phyloP scores from a whole-genome alignment of 2,888 invertebrate genomes.

The Drosophila eohydei region DNA sequence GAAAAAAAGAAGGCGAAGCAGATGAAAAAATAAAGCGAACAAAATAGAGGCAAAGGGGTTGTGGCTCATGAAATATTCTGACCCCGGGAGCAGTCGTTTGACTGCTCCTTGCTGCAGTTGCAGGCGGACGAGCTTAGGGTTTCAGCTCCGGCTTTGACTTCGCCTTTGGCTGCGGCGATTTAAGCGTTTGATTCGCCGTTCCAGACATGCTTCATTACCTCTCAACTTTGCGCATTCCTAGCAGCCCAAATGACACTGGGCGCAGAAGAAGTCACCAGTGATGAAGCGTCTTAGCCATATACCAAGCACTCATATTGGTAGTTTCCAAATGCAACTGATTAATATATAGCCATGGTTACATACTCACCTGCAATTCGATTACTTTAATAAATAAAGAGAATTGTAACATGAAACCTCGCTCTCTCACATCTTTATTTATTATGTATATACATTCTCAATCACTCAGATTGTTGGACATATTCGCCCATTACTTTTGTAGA shows the following conservation, averaged over 20 bases:
- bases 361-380: too few relatives aligned
- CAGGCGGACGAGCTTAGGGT: conserved; percentile 24
- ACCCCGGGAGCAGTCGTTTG: conserved; percentile 74
- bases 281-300: too few relatives aligned
- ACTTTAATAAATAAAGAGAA: too few relatives aligned
- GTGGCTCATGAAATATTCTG: conserved; percentile 74
- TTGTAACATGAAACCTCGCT: too few relatives aligned
- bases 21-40: not conserved
- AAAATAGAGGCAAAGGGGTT: conserved; percentile 46
- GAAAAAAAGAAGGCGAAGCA: not conserved
- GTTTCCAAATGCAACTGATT: too few relatives aligned
- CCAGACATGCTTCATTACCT: conserved; percentile 63
- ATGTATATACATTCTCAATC: too few relatives aligned
- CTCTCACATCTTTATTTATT: too few relatives aligned
- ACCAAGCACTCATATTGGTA: too few relatives aligned
- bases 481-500: too few relatives aligned
- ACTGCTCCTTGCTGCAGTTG: conserved; percentile 56
- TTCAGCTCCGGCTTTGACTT: conserved; percentile 18
- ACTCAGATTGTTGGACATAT: too few relatives aligned
- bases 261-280: not conserved
- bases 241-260: conserved; percentile 13
- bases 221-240: conserved; percentile 49
- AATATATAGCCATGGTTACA: too few relatives aligned
- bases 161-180: conserved; percentile 49
- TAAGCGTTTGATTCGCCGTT: conserved; percentile 54